Evolutionary conservation across 2,888 invertebrate species (phyloP), one percentile per base, ranked within the genome.

Genomic region (Xestia rhomboidea): DNA sequence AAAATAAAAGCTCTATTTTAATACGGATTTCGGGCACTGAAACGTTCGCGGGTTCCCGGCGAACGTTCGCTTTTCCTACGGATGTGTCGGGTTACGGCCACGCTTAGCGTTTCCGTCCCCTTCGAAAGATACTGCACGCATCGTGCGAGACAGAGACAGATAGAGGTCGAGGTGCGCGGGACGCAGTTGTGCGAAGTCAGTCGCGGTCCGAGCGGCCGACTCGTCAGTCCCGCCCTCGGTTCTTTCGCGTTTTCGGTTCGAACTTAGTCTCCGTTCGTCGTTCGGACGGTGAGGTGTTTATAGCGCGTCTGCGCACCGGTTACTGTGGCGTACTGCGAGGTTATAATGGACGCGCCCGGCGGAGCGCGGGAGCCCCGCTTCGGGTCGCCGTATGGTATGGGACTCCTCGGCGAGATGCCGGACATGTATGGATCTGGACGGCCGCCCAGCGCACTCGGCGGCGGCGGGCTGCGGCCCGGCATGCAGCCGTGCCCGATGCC

Each of bases 311-410:
- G 97, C 96, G 95, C 96, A 96, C 95, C 95, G 95, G 95, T 95
- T 97, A 96, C 97, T 97, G 97, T 97, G 97, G 97, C 97, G 96
- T 97, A 96, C 96, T 97, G 97, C 96, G 97, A 97, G 96, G 97
- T 97, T 96, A 97, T 97, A 96, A 98, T 98, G 98, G 98, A 98
- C 97, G 97, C 98, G 97, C 98, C 98, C 97, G 98, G 98, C 97
- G 98, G 98, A 97, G 97, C 97, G 96, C 98, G 98, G 97, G 98
- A 98, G 97, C 98, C 98, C 98, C 98, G 98, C 97, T 98, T 98
- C 97, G 98, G 98, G 97, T 97, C 98, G 97, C 98, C 98, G 94
- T 98, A 98, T 97, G 98, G 98, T 97, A 98, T 98, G 97, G 98
- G 98, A 93, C 97, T 98, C 94, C 97, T 98, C 92, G 97, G 98